phyloP scores from a whole-genome alignment of 2,888 invertebrate genomes.

The Morpho achilles region DNA sequence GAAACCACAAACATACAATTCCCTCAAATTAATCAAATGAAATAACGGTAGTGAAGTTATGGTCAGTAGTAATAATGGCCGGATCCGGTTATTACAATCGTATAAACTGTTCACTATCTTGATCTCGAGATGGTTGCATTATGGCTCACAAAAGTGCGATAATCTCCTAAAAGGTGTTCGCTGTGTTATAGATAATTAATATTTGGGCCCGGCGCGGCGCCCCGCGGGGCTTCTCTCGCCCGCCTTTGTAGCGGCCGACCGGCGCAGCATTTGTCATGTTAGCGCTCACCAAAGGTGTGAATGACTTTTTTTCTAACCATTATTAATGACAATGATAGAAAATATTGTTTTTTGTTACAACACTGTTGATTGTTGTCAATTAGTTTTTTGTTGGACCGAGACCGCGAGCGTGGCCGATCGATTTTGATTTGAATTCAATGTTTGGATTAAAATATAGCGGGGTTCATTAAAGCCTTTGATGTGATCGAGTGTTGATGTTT shows the following conservation, averaged over 20 bases:
- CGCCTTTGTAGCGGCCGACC: slow-evolving; percentile 55
- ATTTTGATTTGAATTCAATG: slow-evolving; percentile 68
- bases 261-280: slow-evolving; percentile 76
- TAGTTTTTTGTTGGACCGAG: slow-evolving; percentile 64
- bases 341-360: slow-evolving; percentile 73
- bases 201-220: slow-evolving; percentile 65
- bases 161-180: slow-evolving; percentile 75
- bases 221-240: slow-evolving; percentile 56
- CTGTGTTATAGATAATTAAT: slow-evolving; percentile 76
- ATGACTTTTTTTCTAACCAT: slow-evolving; percentile 73
- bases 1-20: neutral
- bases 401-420: slow-evolving; percentile 66
- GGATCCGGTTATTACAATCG: slow-evolving; percentile 32
- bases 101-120: slow-evolving; percentile 50
- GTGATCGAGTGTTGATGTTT: slow-evolving; percentile 43
- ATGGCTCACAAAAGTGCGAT: slow-evolving; percentile 62
- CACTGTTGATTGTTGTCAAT: slow-evolving; percentile 76
- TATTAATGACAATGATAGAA: slow-evolving; percentile 77
- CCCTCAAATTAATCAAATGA: slow-evolving; percentile 16
- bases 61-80: slow-evolving; percentile 25
- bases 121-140: slow-evolving; percentile 62
- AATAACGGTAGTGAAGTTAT: slow-evolving; percentile 19
- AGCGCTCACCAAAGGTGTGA: slow-evolving; percentile 75
- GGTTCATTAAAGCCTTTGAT: slow-evolving; percentile 59
- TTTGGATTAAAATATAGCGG: slow-evolving; percentile 70